These are phyloP conservation scores for Oncorhynchus keta DNA, from an alignment of 2,113 vertebrate species.

Conservation along the genomic window DNA sequence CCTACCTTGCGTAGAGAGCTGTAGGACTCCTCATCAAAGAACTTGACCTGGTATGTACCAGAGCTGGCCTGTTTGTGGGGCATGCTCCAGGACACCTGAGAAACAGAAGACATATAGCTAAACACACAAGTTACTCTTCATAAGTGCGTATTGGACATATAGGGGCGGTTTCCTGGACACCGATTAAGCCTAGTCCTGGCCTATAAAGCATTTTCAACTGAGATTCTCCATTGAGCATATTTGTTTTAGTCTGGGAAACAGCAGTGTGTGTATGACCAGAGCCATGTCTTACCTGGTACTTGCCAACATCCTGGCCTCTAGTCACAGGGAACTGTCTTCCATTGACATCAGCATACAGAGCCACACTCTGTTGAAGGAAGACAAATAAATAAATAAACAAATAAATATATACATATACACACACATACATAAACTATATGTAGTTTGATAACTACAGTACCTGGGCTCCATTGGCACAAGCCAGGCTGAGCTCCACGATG, in stretches of 20 bases:
- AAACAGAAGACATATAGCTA: not conserved
- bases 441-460: slow-evolving; percentile 49
- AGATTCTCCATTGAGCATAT: no score
- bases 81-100: slow-evolving; percentile 89
- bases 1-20: slow-evolving; percentile 82
- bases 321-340: slow-evolving; percentile 93
- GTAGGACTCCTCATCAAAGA: slow-evolving; percentile 92
- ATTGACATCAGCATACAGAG: slow-evolving; percentile 87
- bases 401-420: no score
- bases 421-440: no score
- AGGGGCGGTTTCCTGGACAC: no score
- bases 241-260: no score
- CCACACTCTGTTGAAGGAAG: slow-evolving; percentile 77
- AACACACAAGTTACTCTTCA: no score
- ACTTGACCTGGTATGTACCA: slow-evolving; percentile 88
- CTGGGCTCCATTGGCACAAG: slow-evolving; percentile 89
- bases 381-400: no score
- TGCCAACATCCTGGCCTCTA: slow-evolving; percentile 88
- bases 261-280: no score
- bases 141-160: no score
- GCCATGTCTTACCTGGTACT: slow-evolving; percentile 80
- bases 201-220: no score
- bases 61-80: slow-evolving; percentile 85
- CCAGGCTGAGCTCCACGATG: slow-evolving; percentile 87
- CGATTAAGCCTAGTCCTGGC: no score